A percentile compares a stretch with the other conserved stretches of the same genome.
These are phyloP conservation scores for Stenichneumon culpator DNA, from an alignment of 2,888 invertebrate species.

Conservation along the genomic window DNA sequence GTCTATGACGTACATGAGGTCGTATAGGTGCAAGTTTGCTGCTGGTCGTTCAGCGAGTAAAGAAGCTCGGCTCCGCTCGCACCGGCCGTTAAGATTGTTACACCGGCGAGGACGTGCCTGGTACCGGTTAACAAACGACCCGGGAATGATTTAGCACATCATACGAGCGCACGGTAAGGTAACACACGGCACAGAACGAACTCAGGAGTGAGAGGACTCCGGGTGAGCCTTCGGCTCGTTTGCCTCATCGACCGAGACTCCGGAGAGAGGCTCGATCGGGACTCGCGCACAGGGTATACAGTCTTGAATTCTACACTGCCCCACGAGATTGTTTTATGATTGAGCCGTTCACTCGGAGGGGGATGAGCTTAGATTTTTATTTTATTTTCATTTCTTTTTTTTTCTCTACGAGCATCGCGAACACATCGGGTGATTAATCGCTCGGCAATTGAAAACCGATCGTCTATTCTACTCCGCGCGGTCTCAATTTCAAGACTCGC, in stretches of 20 bases:
- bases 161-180: conserved; percentile 61
- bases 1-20: conserved; percentile 8
- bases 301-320: conserved; percentile 38
- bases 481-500: conserved; percentile 76
- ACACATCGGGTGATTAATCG: conserved; percentile 82
- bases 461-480: conserved; percentile 70
- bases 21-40: conserved; percentile 17
- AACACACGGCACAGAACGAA: conserved; percentile 32
- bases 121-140: conserved; percentile 83
- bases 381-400: conserved; percentile 11
- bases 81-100: conserved; percentile 62
- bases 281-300: conserved; percentile 39
- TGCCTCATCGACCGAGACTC: conserved; percentile 72
- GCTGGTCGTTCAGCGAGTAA: conserved; percentile 44
- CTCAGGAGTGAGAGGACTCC: conserved; percentile 43
- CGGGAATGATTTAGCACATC: conserved; percentile 84
- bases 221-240: conserved; percentile 70
- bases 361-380: conserved; percentile 57
- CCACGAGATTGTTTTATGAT: conserved; percentile 85
- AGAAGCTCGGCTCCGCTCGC: conserved; percentile 1
- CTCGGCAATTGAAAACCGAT: conserved; percentile 84
- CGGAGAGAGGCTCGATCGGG: conserved; percentile 50
- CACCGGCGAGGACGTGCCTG: conserved; percentile 68
- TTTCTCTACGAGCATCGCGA: conserved; percentile 24
- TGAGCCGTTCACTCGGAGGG: conserved; percentile 81